Percentiles rank a stretch among this genome's conserved stretches.
phyloP scores from a whole-genome alignment of 2,888 invertebrate genomes.

The Vannuccia rotundouncinata region DNA sequence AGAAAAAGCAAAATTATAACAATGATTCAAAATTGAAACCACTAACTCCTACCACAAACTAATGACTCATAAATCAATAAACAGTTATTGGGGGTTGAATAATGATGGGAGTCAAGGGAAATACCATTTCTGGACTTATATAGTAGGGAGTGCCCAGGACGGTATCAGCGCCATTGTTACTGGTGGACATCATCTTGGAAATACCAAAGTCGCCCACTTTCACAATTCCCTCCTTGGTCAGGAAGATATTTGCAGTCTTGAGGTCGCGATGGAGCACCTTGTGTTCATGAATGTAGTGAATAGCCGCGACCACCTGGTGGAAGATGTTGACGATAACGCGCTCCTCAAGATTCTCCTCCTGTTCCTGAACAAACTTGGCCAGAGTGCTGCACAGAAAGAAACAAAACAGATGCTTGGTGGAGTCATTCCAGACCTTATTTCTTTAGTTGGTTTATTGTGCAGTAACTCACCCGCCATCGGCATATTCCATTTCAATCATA shows the following conservation, averaged over 20 bases:
- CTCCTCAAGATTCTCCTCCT: conserved; percentile 62
- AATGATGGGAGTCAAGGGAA: too few relatives aligned
- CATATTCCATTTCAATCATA: conserved; percentile 73
- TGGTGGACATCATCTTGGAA: conserved; percentile 67
- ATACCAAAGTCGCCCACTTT: conserved; percentile 73
- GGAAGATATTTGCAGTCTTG: conserved; percentile 69
- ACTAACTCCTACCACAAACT: too few relatives aligned
- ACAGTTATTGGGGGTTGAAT: too few relatives aligned
- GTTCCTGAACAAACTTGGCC: conserved; percentile 62
- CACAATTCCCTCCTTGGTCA: conserved; percentile 64
- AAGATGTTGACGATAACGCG: conserved; percentile 64
- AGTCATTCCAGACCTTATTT: not conserved
- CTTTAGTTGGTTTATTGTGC: too few relatives aligned
- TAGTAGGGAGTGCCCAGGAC: conserved; percentile 70
- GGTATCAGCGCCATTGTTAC: conserved; percentile 64
- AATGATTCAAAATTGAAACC: too few relatives aligned
- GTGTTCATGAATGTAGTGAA: conserved; percentile 67
- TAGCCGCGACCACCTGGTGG: conserved; percentile 66
- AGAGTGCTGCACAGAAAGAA: conserved; percentile 59
- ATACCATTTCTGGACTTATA: conserved; percentile 67
- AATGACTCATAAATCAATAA: too few relatives aligned
- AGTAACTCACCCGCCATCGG: conserved; percentile 63
- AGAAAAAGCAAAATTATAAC: too few relatives aligned
- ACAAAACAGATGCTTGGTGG: not conserved
- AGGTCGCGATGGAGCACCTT: conserved; percentile 64